Conservation (phyloP, 2,888 invertebrate species). For the Drosophila hamatofila region DNA sequence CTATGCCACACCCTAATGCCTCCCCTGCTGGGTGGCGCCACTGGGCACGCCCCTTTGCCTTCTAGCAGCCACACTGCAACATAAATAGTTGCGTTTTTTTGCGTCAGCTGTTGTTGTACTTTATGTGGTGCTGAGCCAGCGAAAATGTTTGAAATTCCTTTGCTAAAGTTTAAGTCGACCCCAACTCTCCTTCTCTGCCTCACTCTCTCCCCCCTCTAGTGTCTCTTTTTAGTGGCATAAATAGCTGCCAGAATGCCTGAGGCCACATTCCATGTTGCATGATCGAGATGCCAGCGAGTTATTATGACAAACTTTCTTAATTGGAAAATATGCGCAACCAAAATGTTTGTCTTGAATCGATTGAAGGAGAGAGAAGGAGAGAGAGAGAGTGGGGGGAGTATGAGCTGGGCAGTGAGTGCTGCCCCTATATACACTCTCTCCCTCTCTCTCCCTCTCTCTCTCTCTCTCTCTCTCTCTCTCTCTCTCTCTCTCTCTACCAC, state of each 20-base stretch:
- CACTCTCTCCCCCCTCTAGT: not conserved
- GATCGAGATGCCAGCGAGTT: conserved; percentile 71
- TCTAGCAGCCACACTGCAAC: conserved; percentile 58
- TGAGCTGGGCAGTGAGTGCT: not conserved
- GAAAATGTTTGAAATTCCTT: conserved; percentile 72
- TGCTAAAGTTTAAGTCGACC: conserved; percentile 45
- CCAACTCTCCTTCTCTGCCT: not conserved
- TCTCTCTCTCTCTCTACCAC: not conserved
- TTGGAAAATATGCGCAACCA: conserved; percentile 71
- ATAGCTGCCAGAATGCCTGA: conserved; percentile 66
- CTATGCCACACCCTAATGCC: conserved; percentile 36
- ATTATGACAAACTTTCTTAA: conserved; percentile 81
- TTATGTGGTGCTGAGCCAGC: conserved; percentile 50
- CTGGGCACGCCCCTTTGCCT: conserved; percentile 10
- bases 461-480: not conserved
- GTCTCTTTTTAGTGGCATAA: conserved; percentile 57
- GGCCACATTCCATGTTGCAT: conserved; percentile 70
- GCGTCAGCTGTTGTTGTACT: conserved; percentile 7
- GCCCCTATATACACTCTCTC: not conserved
- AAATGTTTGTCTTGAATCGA: conserved; percentile 50
- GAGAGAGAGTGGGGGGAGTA: too few species aligned
- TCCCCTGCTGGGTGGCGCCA: not conserved
- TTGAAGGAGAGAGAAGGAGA: not conserved
- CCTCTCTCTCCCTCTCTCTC: not conserved
- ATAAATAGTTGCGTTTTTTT: conserved; percentile 76